Evolutionary conservation across 2,888 invertebrate species (phyloP), one percentile per base, ranked within the genome.

Genomic region (Aporophyla lueneburgensis): DNA sequence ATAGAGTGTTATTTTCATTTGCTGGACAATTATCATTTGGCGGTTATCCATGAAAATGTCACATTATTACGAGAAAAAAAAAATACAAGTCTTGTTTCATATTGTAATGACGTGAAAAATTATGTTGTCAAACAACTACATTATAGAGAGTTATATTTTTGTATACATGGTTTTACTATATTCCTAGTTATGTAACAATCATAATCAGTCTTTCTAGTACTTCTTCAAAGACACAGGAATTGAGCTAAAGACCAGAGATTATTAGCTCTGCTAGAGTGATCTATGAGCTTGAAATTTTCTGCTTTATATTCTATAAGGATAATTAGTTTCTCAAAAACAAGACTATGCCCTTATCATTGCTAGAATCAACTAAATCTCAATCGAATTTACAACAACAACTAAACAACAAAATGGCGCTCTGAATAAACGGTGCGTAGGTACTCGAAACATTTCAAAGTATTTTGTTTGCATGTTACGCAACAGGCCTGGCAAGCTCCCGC

Each of bases 1-100:
- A 86, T 68, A 33, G 66, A 56, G 71, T 77, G 78, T 85, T 87
- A 84, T 89, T 88, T 87, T 85, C 76, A 85, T 83, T 82, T 83
- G 61, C 80, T 86, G 81, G 81, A 78, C 81, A 83, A 87, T 89
- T 87, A 87, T 86, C 80, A 84, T 87, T 91, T 93, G 92, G 93
- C 92, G 81, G 71, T 65, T 61, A 77, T 89, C 93, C 92, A 93
- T 80, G 78, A 76, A 84, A 83, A 61, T 89, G 89, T 89, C 89
- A 86, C 79, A 87, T 87, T 88, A 86, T 87, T 76, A 46, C 70
- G 65, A 10, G 43, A 63, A 63, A 65, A 78, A 33, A 85, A 83
- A 84, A 78, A 82, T 33, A 71, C 66, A 72, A 70, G 40, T 65
- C 67, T 80, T 81, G 78, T 78, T 77, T 56, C 70, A 59, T 63